Base-by-base conservation (phyloP, 2,113 vertebrate genomes). In the Odocoileus hemionus region DNA sequence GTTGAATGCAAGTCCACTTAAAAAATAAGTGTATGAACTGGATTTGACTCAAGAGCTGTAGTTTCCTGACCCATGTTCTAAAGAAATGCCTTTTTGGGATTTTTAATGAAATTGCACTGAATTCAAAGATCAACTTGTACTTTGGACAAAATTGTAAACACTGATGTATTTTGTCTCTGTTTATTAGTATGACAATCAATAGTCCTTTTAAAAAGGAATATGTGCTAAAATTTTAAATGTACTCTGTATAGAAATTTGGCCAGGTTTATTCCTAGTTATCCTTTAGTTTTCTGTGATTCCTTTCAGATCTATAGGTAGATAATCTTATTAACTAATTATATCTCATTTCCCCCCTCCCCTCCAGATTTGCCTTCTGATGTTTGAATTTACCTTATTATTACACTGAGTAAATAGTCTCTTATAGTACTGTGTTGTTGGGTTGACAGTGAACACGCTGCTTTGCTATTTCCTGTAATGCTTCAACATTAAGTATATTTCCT, bases 381-480 rank as follows among this genome's bases (percentile, higher is more conserved):
- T 70, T 54, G 45, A 43, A n/a, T 28, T 55, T 8, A n/a, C n/a
- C 19, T 79, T 78, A 23, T 5, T 78, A 28, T 5, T n/a, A 6
- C 12, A 26, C 21, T 50, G 8, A 28, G 28, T 17, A 10, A n/a
- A 12, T 25, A n/a, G 4, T 23, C 26, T 10, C 3, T 39, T 28
- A 50, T 14, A 13, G 47, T 50, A 23, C 9, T 3, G 5, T 14
- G 1, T 2, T 5, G 14, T 47, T 30, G 17, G 2, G 12, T 9
- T 23, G 8, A 57, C 64, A 21, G 5, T 28, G 6, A 64, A 14
- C 36, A 16, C 1, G 28, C 8, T 13, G 6, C 12, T 33, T 30
- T 25, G 19, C 8, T 7, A 9, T 23, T 17, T 67, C 67, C n/a
- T 85, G 43, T 28, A 57, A 21, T 14, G n/a, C 52, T 33, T 54